Conservation (phyloP, 1,140 invertebrate species). For the Paralvinella palmiformis region DNA sequence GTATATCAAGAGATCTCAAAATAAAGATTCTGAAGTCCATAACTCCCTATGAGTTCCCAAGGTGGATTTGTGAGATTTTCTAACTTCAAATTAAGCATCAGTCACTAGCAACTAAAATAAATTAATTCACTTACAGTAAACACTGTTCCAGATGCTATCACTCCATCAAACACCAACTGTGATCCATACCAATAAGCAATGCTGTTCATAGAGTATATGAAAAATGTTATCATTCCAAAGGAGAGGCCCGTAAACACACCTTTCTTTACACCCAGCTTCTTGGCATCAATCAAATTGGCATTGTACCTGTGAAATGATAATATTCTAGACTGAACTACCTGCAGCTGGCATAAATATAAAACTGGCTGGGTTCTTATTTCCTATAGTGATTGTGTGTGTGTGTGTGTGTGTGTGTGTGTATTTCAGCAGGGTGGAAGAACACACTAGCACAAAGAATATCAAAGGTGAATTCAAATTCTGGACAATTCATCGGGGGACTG, state of each 20-base stretch:
- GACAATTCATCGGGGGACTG: too few species aligned
- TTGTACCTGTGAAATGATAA: conserved; percentile 50
- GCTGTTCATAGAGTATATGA: conserved; percentile 51
- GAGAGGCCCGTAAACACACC: conserved; percentile 64
- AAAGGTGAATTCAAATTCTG: too few species aligned
- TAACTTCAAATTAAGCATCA: not conserved
- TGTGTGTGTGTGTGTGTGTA: too few species aligned
- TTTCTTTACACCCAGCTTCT: conserved; percentile 63
- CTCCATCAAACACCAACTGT: conserved; percentile 10
- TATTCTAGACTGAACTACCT: too few species aligned
- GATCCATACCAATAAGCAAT: conserved; percentile 26
- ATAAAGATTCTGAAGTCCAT: too few species aligned
- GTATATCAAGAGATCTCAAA: not conserved
- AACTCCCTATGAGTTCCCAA: too few species aligned
- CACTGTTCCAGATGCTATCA: conserved; percentile 16
- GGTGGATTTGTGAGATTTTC: too few species aligned
- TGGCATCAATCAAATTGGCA: conserved; percentile 59
- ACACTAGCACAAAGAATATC: too few species aligned
- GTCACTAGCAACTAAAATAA: not conserved
- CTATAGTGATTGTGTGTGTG: too few species aligned
- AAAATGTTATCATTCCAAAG: conserved; percentile 58
- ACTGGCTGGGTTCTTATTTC: too few species aligned
- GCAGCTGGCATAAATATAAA: too few species aligned
- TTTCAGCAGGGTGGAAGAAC: too few species aligned
- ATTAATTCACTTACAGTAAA: conserved; percentile 20